These are phyloP conservation scores for Nymphalis urticae DNA, from an alignment of 2,888 invertebrate species.

Conservation along the genomic window DNA sequence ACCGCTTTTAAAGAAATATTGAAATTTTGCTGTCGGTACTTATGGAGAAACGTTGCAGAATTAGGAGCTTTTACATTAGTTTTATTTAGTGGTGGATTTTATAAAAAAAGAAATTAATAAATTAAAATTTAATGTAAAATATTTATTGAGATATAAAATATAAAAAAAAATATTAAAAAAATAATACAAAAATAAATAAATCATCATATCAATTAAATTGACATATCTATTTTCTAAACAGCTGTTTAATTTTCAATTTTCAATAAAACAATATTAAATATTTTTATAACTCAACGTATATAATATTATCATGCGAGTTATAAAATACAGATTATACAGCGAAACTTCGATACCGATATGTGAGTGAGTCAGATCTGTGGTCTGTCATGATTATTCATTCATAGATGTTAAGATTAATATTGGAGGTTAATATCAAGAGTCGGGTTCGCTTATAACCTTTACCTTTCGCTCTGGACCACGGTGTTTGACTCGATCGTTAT, in stretches of 20 bases:
- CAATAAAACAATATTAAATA: slow-evolving; percentile 1
- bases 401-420: slow-evolving; percentile 25
- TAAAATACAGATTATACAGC: slow-evolving; percentile 13
- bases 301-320: slow-evolving; percentile 19
- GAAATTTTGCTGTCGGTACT: slow-evolving; percentile 23
- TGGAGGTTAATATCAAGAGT: slow-evolving; percentile 34
- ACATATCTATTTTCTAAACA: background rate
- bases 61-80: slow-evolving; percentile 29
- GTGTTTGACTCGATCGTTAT: slow-evolving; percentile 26
- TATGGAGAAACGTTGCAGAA: slow-evolving; percentile 38
- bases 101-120: slow-evolving; percentile 31
- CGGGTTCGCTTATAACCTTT: slow-evolving; percentile 31
- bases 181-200: slow-evolving; percentile 21
- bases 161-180: slow-evolving; percentile 21
- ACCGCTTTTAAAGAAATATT: slow-evolving; percentile 15
- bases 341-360: slow-evolving; percentile 9
- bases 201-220: background rate
- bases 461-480: slow-evolving; percentile 28
- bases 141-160: slow-evolving; percentile 27
- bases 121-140: slow-evolving; percentile 21
- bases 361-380: slow-evolving; percentile 14
- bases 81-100: slow-evolving; percentile 13
- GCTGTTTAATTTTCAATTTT: background rate
- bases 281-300: slow-evolving; percentile 4
- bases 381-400: slow-evolving; percentile 9